These are phyloP conservation scores for Steinernema scapterisci DNA, from an alignment of 2,888 invertebrate species.

Conservation along the genomic window DNA sequence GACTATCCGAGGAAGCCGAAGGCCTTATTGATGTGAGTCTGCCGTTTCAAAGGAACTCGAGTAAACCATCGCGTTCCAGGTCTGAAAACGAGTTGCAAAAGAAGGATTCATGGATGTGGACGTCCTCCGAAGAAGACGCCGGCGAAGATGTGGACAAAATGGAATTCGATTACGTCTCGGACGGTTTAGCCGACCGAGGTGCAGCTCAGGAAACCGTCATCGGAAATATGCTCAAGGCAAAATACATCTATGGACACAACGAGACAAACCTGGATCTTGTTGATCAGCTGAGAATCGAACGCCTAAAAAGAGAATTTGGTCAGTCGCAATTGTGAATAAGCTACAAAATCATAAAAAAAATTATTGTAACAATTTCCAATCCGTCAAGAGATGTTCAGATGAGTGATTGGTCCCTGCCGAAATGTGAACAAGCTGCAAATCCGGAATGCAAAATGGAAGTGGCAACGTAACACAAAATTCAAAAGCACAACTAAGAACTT, in stretches of 20 bases:
- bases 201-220: slow-evolving; percentile 4
- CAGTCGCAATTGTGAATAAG: slow-evolving; percentile 18
- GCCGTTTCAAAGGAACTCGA: not conserved
- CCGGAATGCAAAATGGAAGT: too few species aligned
- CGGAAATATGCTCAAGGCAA: slow-evolving; percentile 12
- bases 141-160: slow-evolving; percentile 2
- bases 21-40: not conserved
- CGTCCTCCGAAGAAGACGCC: slow-evolving; percentile 9
- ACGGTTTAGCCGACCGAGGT: not conserved
- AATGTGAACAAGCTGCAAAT: too few species aligned
- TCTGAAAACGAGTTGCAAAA: not conserved
- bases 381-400: too few species aligned
- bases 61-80: too few species aligned
- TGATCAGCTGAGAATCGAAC: slow-evolving; percentile 48
- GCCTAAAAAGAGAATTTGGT: slow-evolving; percentile 47
- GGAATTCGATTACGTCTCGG: slow-evolving; percentile 1
- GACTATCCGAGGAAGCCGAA: slow-evolving; percentile 17
- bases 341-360: too few species aligned
- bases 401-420: too few species aligned
- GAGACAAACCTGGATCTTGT: slow-evolving; percentile 45
- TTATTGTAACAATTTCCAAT: too few species aligned
- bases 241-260: slow-evolving; percentile 28
- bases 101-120: slow-evolving; percentile 25
- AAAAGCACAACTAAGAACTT: too few species aligned
- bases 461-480: too few species aligned